Base-by-base conservation (phyloP, 2,797 vertebrate species). In the Clarias fuscus region DNA sequence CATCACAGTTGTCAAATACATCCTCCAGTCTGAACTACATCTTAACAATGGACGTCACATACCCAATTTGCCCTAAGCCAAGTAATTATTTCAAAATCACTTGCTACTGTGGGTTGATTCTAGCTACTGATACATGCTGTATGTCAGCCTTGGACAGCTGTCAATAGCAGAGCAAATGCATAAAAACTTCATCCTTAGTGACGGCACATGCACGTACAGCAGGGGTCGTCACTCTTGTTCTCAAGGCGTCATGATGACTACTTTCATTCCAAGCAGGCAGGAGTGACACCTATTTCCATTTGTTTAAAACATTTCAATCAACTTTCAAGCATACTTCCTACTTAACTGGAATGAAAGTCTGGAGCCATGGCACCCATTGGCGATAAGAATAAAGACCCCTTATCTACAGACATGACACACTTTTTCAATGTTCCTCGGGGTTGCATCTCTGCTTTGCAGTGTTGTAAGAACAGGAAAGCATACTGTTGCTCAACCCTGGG, bases 401-500 rank as follows among this genome's bases (percentile, higher is more conserved):
- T 27, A 81, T 43, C 61, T 80, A n/a, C 10, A n/a, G 15, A 61
- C n/a, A 73, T 76, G n/a, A 73, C 40, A 80, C 59, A 43, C 68
- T 30, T 14, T 78, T 22, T 72, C 27, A 37, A 18, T 59, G 65
- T 59, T 77, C 30, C 27, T 72, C 20, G 2, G 56, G 65, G 65
- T 59, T 86, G 56, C 77, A 64, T 73, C 76, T 84, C 72, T 82
- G 64, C 59, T 88, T 83, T 82, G 67, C 85, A 86, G 59, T 94
- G 93, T 93, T 92, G 94, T 92, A 95, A 95, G 84, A 90, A 86
- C 83, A 88, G 91, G 90, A 88, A 88, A 89, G 91, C 84, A 75
- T 88, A 62, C 18, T 87, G 90, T 96, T 96, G 89, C 94, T 93
- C 94, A 96, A 96, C 90, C 65, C 58, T 88, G 79, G 85, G 92